Conservation (phyloP, 2,113 vertebrate species). For the Sturnus vulgaris region DNA sequence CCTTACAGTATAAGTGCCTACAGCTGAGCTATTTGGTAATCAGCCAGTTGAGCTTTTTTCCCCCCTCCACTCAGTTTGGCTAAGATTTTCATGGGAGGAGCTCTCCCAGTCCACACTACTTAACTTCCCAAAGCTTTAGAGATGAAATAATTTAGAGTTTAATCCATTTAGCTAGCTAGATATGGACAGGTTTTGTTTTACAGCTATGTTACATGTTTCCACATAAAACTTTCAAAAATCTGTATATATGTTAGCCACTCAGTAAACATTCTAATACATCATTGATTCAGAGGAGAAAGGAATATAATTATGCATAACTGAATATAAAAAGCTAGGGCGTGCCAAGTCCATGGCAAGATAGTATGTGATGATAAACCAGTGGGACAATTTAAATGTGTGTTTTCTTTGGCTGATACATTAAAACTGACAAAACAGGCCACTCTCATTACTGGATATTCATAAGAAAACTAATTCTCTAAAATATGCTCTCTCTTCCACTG, state of each 20-base stretch:
- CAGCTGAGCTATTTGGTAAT: neutral
- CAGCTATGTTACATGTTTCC: neutral
- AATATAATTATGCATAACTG: neutral
- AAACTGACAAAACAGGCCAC: neutral
- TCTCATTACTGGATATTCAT: neutral
- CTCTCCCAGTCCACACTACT: neutral
- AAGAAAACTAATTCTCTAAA: neutral
- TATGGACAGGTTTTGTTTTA: neutral
- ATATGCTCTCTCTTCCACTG: neutral
- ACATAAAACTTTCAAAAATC: neutral
- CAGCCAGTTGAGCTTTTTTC: neutral
- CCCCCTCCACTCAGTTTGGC: neutral
- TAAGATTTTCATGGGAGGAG: neutral
- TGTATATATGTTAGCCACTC: neutral
- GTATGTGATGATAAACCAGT: neutral
- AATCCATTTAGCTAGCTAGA: neutral
- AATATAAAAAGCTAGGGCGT: neutral
- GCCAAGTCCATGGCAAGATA: neutral
- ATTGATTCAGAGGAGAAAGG: neutral
- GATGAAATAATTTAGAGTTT: neutral
- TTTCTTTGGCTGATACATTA: neutral
- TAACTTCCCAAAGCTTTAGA: neutral
- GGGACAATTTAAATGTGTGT: neutral
- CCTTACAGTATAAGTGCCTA: neutral
- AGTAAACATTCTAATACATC: neutral